Evolutionary conservation across 2,113 vertebrate genomes (phyloP), one percentile per base, ranked within the genome.

Genomic region (Varanus komodoensis): DNA sequence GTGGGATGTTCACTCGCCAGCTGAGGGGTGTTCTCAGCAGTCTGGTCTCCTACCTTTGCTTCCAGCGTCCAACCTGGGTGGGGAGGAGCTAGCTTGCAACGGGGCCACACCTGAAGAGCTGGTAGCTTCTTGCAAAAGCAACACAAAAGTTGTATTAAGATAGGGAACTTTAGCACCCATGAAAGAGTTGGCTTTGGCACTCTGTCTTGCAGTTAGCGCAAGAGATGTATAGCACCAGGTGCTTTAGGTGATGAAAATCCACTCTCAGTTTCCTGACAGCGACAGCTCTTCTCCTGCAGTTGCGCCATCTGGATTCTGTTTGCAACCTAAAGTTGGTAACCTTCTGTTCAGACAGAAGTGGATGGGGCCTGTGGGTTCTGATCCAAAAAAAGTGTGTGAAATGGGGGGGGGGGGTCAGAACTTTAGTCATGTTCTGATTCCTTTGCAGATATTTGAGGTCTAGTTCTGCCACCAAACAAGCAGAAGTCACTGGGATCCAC

Each of bases 1-100:
- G 88, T 80, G 68, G 77, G 81, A 23, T 1, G 61, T 34, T 67
- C 61, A 29, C 34, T 44, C 34, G 34, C 32, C 57, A 0, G 0
- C 67, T 48, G 87, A 25, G 32, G 69, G 21, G 54, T 91, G 80
- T 38, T 5, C 86, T 81, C 87, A 11, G n/a, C 15, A 73, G 2
- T 0, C 0, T 1, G 0, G 27, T 71, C 87, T 90, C 95, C 90
- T 97, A 97, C 97, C 97, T 97, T 96, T 94, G 88, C 93, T 90
- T 57, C 90, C 92, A 29, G 93, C 88, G 14, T 91, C 84, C 86
- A 50, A 88, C 87, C 89, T 89, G 93, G 91, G 50, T 1, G 0
- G 27, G 48, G 92, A 84, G 87, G 92, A 89, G 82, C 93, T 91
- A 90, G 91, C 95, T 74, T 97, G 94, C 78, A 96, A 93, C 0